Conservation (phyloP, 2,113 vertebrate species). For the Hemichromis elongatus region DNA sequence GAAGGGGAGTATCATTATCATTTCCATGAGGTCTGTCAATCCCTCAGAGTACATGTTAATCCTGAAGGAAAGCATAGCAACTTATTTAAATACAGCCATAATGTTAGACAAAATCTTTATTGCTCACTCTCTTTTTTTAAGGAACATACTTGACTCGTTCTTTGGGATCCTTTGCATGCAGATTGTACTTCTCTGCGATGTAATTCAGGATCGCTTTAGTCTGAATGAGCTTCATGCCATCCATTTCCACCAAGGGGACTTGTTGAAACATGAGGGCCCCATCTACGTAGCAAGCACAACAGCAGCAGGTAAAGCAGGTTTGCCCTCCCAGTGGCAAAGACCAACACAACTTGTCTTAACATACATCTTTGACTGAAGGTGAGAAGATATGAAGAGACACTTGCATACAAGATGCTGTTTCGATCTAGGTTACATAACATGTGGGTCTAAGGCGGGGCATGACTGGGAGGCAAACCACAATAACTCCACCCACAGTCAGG, state of each 20-base stretch:
- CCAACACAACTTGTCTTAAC: not conserved
- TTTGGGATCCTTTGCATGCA: slow-evolving; percentile 82
- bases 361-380: not conserved
- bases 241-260: slow-evolving; percentile 88
- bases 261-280: slow-evolving; percentile 84
- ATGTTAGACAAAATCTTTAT: not conserved
- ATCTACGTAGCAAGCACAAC: slow-evolving; percentile 37
- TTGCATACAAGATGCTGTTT: not conserved
- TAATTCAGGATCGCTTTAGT: slow-evolving; percentile 85
- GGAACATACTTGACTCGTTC: slow-evolving; percentile 78
- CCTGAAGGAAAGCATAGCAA: slow-evolving; percentile 54
- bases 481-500: not conserved
- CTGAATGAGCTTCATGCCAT: slow-evolving; percentile 88
- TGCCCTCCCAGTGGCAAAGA: not conserved
- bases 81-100: not conserved
- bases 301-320: not conserved
- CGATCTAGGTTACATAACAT: not conserved
- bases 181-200: slow-evolving; percentile 85
- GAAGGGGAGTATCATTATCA: slow-evolving; percentile 74
- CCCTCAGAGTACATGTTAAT: slow-evolving; percentile 87
- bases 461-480: not conserved
- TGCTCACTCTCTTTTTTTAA: not conserved
- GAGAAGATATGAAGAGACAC: accelerated
- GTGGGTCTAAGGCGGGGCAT: not conserved
- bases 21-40: slow-evolving; percentile 77